Evolutionary conservation across 2,113 vertebrate species (phyloP).

Genomic region (Phyllopteryx taeniolatus): DNA sequence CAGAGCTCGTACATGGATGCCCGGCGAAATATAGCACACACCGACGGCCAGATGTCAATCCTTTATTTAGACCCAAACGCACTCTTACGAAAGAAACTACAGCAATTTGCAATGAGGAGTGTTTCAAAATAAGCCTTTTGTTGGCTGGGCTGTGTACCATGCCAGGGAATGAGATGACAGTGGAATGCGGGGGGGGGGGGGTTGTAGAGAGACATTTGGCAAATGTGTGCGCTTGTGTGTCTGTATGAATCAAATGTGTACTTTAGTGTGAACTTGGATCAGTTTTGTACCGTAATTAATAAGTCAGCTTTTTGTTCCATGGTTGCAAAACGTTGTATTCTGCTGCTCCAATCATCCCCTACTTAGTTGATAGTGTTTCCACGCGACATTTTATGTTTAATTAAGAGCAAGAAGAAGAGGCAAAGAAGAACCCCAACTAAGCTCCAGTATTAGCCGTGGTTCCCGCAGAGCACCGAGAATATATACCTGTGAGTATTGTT

Average conservation of each 20-base stretch:
- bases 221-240: no score
- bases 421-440: no score
- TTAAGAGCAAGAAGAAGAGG: no score
- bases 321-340: not conserved
- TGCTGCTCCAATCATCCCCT: not conserved
- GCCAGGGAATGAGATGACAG: constrained; percentile 48
- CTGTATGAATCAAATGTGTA: not conserved
- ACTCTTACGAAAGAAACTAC: constrained; percentile 20
- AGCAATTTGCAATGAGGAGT: constrained; percentile 12
- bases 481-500: no score
- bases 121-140: constrained; percentile 51
- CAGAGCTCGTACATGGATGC: constrained; percentile 26
- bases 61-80: constrained; percentile 41
- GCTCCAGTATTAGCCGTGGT: no score
- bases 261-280: not conserved
- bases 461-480: no score
- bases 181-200: constrained; percentile 20
- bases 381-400: no score
- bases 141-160: constrained; percentile 14
- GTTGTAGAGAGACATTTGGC: no score
- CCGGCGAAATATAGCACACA: constrained; percentile 36
- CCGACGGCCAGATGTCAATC: constrained; percentile 53
- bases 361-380: no score
- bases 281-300: not conserved
- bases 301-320: not conserved